Conservation (phyloP, 1,140 invertebrate genomes). For the Calycopis cecrops region DNA sequence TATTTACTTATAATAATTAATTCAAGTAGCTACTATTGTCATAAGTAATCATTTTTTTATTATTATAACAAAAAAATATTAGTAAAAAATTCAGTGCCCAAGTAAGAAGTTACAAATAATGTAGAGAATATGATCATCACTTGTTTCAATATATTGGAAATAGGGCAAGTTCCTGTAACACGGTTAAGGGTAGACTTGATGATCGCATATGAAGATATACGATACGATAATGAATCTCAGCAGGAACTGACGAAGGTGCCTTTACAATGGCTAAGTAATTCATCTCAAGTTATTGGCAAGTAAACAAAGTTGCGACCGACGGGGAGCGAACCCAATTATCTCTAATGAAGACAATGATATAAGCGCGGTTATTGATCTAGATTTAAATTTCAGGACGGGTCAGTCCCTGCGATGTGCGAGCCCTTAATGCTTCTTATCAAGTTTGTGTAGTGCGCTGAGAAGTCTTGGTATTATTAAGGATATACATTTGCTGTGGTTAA, state of each 20-base stretch:
- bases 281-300: conserved; percentile 69
- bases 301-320: conserved; percentile 67
- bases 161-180: conserved; percentile 8
- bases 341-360: conserved; percentile 75
- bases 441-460: conserved; percentile 35
- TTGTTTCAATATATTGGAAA: not conserved
- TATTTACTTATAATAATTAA: too few relatives aligned
- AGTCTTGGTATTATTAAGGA: conserved; percentile 34
- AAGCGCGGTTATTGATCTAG: conserved; percentile 74
- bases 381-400: conserved; percentile 75
- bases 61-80: too few relatives aligned
- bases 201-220: conserved; percentile 18
- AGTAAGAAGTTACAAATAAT: too few relatives aligned
- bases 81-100: too few relatives aligned
- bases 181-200: not conserved
- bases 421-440: conserved; percentile 72
- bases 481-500: not conserved
- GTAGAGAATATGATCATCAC: too few relatives aligned
- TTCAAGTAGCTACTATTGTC: too few relatives aligned
- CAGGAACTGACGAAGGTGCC: conserved; percentile 28
- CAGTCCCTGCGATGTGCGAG: conserved; percentile 67
- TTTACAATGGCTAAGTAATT: conserved; percentile 57
- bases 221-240: conserved; percentile 17
- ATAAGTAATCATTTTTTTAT: too few relatives aligned
- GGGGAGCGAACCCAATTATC: conserved; percentile 72